A percentile compares a stretch with the other conserved stretches of the same genome.
Conservation (phyloP, 2,888 invertebrate genomes). For the Prosopocoilus inquinatus region DNA sequence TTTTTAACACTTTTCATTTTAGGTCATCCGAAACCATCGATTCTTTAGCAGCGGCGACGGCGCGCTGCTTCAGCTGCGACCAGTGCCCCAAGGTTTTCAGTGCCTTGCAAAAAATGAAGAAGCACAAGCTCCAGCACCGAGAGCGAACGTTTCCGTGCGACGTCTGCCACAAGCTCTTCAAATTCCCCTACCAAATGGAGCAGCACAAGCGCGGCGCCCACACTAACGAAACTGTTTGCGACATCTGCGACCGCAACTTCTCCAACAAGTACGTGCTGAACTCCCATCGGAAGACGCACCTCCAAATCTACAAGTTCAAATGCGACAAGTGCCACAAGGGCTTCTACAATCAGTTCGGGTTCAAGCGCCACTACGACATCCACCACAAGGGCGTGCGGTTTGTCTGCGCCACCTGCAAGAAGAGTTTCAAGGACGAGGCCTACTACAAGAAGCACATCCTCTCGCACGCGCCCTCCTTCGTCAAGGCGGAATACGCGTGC, state of each 20-base stretch:
- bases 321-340: constrained; percentile 41
- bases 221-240: constrained; percentile 25
- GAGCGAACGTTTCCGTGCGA: neutral
- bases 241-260: constrained; percentile 32
- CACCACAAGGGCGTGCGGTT: constrained; percentile 16
- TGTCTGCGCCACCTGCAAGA: constrained; percentile 35
- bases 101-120: neutral
- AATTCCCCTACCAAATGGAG: neutral
- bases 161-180: neutral
- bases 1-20: too few species aligned
- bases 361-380: constrained; percentile 27
- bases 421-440: constrained; percentile 21
- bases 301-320: constrained; percentile 27
- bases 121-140: neutral
- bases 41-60: too few species aligned
- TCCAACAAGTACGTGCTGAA: neutral
- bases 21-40: too few species aligned
- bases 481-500: constrained; percentile 22
- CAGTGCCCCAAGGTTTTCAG: constrained; percentile 20
- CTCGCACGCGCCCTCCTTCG: constrained; percentile 13
- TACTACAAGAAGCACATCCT: constrained; percentile 24
- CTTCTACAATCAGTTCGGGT: constrained; percentile 28
- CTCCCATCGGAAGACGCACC: neutral
- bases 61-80: constrained; percentile 48
- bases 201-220: neutral